phyloP scores from a whole-genome alignment of 2,888 invertebrate genomes.

The Pyrrhosoma nymphula region DNA sequence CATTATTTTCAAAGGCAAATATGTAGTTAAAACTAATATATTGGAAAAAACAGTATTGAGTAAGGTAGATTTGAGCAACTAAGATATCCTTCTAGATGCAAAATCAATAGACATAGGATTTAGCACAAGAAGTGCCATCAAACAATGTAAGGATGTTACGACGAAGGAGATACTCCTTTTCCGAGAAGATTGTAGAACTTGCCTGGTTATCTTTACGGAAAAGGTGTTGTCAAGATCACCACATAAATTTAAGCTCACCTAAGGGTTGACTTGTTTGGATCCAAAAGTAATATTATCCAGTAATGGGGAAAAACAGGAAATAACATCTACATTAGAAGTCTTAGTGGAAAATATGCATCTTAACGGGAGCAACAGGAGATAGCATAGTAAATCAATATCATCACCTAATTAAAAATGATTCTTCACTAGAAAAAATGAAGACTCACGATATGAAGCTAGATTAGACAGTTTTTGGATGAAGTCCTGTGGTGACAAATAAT shows the following conservation, averaged over 20 bases:
- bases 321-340: background rate
- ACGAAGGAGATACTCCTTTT: background rate
- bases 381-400: background rate
- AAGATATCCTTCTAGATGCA: background rate
- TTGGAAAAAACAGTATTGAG: background rate
- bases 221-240: conserved; percentile 1
- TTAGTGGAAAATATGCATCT: background rate
- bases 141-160: background rate
- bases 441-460: background rate
- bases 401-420: background rate
- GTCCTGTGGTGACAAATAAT: background rate
- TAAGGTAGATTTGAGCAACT: background rate
- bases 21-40: background rate
- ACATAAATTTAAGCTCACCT: background rate
- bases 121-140: background rate
- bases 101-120: background rate
- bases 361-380: background rate
- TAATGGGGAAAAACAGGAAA: background rate
- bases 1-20: background rate
- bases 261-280: background rate
- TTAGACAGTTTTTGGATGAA: background rate
- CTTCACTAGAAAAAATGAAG: background rate
- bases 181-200: background rate
- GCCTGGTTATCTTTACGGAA: background rate
- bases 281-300: background rate